Conservation (phyloP, 2,113 vertebrate genomes). For the Ciconia maguari region DNA sequence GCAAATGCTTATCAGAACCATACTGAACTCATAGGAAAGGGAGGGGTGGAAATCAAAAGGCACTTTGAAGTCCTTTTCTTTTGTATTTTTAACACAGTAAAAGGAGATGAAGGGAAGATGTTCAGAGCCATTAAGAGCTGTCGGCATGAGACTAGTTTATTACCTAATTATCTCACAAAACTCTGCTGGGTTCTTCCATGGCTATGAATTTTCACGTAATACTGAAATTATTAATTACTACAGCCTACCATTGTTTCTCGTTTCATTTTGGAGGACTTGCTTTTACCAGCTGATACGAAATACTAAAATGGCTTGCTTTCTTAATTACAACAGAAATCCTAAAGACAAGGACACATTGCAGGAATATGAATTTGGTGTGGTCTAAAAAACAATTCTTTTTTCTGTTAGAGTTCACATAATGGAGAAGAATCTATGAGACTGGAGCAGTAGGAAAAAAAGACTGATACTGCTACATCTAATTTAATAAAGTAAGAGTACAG, state of each 20-base stretch:
- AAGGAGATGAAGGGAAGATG: background rate
- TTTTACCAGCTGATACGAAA: background rate
- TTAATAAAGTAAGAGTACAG: background rate
- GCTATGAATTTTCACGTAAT: background rate
- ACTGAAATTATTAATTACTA: background rate
- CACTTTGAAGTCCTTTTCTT: background rate
- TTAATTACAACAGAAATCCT: background rate
- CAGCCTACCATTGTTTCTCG: background rate
- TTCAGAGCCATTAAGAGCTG: background rate
- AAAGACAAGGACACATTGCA: background rate
- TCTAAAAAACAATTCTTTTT: background rate
- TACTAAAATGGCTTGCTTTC: background rate
- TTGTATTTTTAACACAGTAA: background rate
- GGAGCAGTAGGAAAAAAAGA: background rate
- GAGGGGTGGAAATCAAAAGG: background rate
- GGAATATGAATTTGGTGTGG: background rate
- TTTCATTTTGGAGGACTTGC: background rate
- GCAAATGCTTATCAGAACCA: background rate
- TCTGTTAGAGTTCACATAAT: background rate
- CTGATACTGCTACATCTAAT: background rate
- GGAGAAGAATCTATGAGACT: background rate
- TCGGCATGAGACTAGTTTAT: background rate
- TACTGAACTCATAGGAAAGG: background rate
- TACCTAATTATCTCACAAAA: background rate
- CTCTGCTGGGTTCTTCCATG: background rate